Evolutionary conservation across 92 coral and sea anemone species (phyloP).

Genomic region (Chrysogorgia sp.): DNA sequence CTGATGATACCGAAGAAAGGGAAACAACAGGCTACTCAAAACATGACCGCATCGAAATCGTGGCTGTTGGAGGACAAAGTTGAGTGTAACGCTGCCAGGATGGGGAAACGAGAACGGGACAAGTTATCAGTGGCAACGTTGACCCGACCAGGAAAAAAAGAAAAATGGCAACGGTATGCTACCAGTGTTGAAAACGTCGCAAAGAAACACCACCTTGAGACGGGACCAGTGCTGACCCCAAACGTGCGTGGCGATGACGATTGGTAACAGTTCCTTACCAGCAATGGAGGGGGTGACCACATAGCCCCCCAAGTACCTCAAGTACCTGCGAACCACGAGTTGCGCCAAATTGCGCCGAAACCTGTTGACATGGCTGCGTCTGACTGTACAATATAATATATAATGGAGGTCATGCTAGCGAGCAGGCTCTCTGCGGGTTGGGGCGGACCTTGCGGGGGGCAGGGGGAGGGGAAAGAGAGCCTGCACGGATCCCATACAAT

Average conservation of each 20-base stretch:
- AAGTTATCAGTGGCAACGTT: constrained; percentile 59
- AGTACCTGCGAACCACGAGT: background rate
- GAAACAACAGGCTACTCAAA: background rate
- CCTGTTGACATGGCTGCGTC: too few relatives aligned
- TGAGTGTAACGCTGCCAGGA: background rate
- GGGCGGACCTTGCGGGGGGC: too few relatives aligned
- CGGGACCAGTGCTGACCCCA: constrained; percentile 51
- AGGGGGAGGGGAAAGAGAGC: too few relatives aligned
- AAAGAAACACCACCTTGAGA: constrained; percentile 37
- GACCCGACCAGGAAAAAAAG: constrained; percentile 41
- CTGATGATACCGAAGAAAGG: background rate
- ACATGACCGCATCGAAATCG: background rate
- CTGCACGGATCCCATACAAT: too few relatives aligned
- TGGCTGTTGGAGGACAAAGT: background rate
- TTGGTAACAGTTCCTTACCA: background rate
- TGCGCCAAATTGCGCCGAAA: background rate
- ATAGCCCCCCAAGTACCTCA: background rate
- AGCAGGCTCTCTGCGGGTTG: too few relatives aligned
- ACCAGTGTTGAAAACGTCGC: constrained; percentile 50
- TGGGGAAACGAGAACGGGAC: constrained; percentile 46
- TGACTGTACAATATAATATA: too few relatives aligned
- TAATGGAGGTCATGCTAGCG: background rate
- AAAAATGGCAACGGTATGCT: constrained; percentile 35
- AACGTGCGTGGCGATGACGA: constrained; percentile 43
- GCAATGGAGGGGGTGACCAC: background rate